Percentiles rank a stretch among this genome's conserved stretches.
These are phyloP conservation scores for Halcyon leucocephala DNA, from an alignment of 2,797 vertebrate species.

Conservation along the genomic window DNA sequence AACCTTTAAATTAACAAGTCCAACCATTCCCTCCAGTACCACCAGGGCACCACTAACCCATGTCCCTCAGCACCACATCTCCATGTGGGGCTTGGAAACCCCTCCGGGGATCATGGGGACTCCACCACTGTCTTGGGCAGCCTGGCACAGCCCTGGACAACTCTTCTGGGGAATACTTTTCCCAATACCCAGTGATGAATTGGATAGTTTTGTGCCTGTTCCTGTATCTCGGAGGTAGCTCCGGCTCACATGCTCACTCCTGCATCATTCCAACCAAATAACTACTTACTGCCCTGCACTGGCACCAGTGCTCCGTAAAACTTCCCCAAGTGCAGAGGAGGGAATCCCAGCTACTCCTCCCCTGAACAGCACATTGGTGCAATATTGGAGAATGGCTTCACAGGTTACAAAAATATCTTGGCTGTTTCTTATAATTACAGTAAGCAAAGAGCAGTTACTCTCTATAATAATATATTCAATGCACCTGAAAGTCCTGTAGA, in stretches of 20 bases:
- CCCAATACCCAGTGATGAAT: neutral
- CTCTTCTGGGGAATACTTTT: neutral
- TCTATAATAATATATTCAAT: accelerated
- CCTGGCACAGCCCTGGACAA: neutral
- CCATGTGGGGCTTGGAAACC: neutral
- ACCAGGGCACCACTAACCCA: neutral
- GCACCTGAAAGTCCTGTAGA: neutral
- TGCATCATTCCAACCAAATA: neutral
- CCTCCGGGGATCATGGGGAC: neutral
- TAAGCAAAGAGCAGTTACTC: neutral
- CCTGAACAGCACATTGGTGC: neutral
- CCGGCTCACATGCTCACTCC: accelerated
- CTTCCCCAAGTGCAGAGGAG: neutral
- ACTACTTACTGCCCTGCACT: neutral
- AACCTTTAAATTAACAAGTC: neutral
- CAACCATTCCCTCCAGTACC: neutral
- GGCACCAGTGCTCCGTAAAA: accelerated
- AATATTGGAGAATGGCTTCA: neutral
- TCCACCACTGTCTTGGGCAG: neutral
- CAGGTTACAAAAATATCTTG: accelerated
- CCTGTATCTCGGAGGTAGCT: neutral
- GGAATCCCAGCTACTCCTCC: neutral
- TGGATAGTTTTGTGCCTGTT: neutral
- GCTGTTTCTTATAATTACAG: neutral
- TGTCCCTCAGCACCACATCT: neutral